These are phyloP conservation scores for Apogon hyalosoma DNA, from an alignment of 2,797 vertebrate genomes.

Conservation along the genomic window DNA sequence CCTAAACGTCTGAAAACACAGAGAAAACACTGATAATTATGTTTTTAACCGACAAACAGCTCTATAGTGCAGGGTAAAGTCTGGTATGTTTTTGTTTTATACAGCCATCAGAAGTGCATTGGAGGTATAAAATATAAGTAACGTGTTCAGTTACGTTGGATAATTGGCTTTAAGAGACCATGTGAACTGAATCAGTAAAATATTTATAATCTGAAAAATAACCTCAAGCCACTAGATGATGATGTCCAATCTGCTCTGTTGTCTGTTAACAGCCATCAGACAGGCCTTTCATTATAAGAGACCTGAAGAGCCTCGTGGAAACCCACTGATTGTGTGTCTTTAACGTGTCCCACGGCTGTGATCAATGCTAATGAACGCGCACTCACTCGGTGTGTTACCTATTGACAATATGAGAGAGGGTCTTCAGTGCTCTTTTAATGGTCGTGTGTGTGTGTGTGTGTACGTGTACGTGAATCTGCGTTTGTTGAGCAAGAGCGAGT, in stretches of 20 bases:
- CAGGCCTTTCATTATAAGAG: slow-evolving; percentile 18
- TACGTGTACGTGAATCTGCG: slow-evolving; percentile 27
- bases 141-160: too few relatives aligned
- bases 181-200: not conserved
- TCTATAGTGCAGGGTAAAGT: too few relatives aligned
- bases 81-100: too few relatives aligned
- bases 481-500: slow-evolving; percentile 57
- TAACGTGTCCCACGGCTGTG: slow-evolving; percentile 25
- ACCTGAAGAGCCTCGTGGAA: slow-evolving; percentile 30
- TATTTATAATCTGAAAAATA: slow-evolving; percentile 2
- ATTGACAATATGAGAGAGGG: slow-evolving; percentile 37
- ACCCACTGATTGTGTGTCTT: slow-evolving; percentile 31
- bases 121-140: too few relatives aligned
- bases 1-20: too few relatives aligned
- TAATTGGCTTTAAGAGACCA: too few relatives aligned
- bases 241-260: slow-evolving; percentile 3
- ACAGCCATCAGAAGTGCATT: too few relatives aligned
- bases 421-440: slow-evolving; percentile 39
- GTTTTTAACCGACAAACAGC: too few relatives aligned
- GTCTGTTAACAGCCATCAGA: slow-evolving; percentile 21
- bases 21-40: too few relatives aligned
- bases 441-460: slow-evolving; percentile 33
- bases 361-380: slow-evolving; percentile 48
- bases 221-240: slow-evolving; percentile 5
- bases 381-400: slow-evolving; percentile 12